These are phyloP conservation scores for Sebastes dallii DNA, from an alignment of 2,797 vertebrate species.

Conservation along the genomic window DNA sequence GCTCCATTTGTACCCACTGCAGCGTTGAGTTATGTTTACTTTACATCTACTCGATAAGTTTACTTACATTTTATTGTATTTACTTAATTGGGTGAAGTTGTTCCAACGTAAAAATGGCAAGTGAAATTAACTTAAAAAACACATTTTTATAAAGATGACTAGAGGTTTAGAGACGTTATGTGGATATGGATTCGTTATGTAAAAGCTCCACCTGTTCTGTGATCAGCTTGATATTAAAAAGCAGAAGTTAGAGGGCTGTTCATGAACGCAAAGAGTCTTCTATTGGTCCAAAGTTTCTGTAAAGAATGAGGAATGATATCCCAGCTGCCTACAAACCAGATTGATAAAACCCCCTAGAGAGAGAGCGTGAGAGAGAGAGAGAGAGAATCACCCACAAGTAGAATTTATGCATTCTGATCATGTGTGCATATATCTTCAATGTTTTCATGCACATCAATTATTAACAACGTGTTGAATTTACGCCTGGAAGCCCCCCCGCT, in stretches of 20 bases:
- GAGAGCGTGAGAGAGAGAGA: constrained; percentile 18
- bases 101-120: too few species aligned
- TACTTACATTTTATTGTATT: too few species aligned
- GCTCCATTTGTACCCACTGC: too few species aligned
- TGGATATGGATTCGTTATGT: not conserved
- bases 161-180: not conserved
- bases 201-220: not conserved
- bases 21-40: too few species aligned
- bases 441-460: constrained; percentile 78
- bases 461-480: constrained; percentile 70
- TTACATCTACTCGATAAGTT: too few species aligned
- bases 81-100: too few species aligned
- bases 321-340: constrained; percentile 11
- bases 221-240: not conserved
- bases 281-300: constrained; percentile 34
- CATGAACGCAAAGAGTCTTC: not conserved
- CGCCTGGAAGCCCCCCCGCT: constrained; percentile 37
- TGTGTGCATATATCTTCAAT: constrained; percentile 62
- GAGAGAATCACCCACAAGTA: constrained; percentile 36
- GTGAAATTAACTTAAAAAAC: not conserved
- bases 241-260: too few species aligned
- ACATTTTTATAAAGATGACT: not conserved
- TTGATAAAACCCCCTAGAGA: constrained; percentile 9
- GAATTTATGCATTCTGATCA: constrained; percentile 66
- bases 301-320: not conserved